phyloP scores from a whole-genome alignment of 2,888 invertebrate species.

The Amphiduros pacificus region DNA sequence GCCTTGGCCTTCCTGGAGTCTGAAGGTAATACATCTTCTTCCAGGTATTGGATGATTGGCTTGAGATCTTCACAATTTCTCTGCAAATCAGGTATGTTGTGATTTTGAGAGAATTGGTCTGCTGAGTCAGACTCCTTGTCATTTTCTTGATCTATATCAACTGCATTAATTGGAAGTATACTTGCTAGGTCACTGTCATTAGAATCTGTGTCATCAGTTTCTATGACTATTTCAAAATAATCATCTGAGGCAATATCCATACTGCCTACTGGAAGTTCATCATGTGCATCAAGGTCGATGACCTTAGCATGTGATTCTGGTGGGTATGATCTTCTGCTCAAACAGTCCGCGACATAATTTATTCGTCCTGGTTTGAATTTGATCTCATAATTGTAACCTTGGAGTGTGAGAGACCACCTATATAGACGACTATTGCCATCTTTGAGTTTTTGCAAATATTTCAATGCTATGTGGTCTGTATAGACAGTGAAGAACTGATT shows the following conservation, averaged over 20 bases:
- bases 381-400: slow-evolving; percentile 12
- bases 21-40: too few relatives aligned
- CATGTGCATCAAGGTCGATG: neutral
- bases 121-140: neutral
- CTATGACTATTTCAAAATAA: neutral
- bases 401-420: slow-evolving; percentile 16
- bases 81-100: neutral
- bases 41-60: neutral
- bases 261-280: neutral
- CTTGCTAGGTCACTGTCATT: neutral
- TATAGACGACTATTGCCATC: neutral
- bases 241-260: neutral
- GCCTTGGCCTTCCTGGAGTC: neutral
- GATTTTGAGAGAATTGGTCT: neutral
- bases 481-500: neutral
- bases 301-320: too few relatives aligned
- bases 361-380: slow-evolving; percentile 3
- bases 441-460: slow-evolving; percentile 2
- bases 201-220: neutral
- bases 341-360: slow-evolving; percentile 6
- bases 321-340: neutral
- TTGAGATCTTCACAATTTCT: neutral
- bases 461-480: slow-evolving; percentile 8
- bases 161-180: neutral
- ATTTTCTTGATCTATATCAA: neutral